These are phyloP conservation scores for Tribolium madens DNA, from an alignment of 1,140 invertebrate genomes.

Conservation along the genomic window DNA sequence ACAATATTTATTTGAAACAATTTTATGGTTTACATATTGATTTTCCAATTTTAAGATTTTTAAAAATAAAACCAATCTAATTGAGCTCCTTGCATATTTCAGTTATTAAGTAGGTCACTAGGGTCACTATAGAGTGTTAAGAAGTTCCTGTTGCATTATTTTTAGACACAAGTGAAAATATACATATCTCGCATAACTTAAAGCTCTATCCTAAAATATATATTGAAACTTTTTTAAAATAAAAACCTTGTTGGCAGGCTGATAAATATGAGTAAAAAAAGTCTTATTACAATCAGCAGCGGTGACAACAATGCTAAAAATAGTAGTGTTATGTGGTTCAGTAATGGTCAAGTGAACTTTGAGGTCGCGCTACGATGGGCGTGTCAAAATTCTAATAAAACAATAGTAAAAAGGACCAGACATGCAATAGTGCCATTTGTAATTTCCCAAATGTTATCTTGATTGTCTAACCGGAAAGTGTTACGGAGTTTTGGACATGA, in stretches of 20 bases:
- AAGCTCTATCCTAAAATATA: conserved; percentile 7
- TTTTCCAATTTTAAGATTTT: too few relatives aligned
- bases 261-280: not conserved
- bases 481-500: not conserved
- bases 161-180: not conserved
- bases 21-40: too few relatives aligned
- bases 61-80: not conserved
- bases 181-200: not conserved
- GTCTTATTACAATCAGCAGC: conserved; percentile 27
- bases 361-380: conserved; percentile 36
- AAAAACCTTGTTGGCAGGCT: conserved; percentile 3
- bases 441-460: not conserved
- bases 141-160: not conserved
- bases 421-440: conserved; percentile 41
- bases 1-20: too few relatives aligned
- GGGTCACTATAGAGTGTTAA: not conserved
- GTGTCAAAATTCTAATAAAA: conserved; percentile 16
- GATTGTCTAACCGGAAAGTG: not conserved
- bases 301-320: conserved; percentile 47
- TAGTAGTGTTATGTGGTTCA: conserved; percentile 31
- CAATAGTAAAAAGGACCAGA: conserved; percentile 23
- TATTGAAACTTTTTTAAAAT: conserved; percentile 1
- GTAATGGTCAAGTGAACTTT: conserved; percentile 44
- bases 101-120: not conserved
- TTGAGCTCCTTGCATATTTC: not conserved